Evolutionary conservation across 2,888 invertebrate species (phyloP), one percentile per base, ranked within the genome.

Genomic region (Pardosa pseudoannulata): DNA sequence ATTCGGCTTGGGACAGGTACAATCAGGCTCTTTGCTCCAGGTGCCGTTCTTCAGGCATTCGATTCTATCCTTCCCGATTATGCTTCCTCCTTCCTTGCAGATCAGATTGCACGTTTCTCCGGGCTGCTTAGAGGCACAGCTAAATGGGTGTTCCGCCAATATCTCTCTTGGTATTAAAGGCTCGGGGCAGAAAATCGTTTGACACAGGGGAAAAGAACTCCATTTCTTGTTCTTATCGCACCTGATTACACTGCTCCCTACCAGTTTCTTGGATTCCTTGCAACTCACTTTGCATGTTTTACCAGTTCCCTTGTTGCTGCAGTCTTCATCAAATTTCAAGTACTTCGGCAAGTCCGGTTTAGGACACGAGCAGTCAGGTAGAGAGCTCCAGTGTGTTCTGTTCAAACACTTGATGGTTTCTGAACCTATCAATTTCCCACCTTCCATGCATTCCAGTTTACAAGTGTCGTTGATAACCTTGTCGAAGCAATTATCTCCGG

Each of bases 331-430:
- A 5, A 36, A 7, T 1, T n/a, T 19, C n/a, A 80, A 36, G 19
- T 32, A n/a, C 32, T 72, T 32, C 11, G 27, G n/a, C 7, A 74
- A 39, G 5, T 13, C 23, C 16, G 81, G 81, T 11, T 2, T 9
- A 9, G 31, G 50, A 19, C 81, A 81, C 13, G 73, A 31, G 32
- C 80, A 80, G 2, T 50, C 32, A 7, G 82, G 82, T 0, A 65
- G 16, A 0, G 27, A 6, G 6, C 32, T 76, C 76, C 82, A 76
- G 19, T 46, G 27, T 0, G 1, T 36, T 11, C 28, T 62, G 23
- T 62, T 36, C 5, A 67, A 9, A n/a, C 83, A 85, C 27, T 39
- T 36, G 13, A 85, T 78, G 13, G 19, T 23, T 0, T 41, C 28
- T 1, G 7, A 32, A 16, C 73, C 80, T 7, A 65, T 32, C 0